These are phyloP conservation scores for Actinemys pallida DNA, from an alignment of 2,113 vertebrate genomes.

Conservation along the genomic window DNA sequence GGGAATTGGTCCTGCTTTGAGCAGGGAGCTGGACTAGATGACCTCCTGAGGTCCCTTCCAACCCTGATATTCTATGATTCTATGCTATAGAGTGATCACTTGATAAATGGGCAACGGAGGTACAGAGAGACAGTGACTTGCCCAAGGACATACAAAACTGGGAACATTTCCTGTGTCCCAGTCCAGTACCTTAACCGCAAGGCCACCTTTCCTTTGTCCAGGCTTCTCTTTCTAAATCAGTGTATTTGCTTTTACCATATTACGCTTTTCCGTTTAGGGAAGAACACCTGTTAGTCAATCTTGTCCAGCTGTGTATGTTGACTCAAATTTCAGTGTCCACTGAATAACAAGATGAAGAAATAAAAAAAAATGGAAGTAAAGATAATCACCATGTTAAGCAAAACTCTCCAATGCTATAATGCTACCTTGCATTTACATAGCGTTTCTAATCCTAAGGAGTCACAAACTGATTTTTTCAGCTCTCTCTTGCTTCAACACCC, in stretches of 20 bases:
- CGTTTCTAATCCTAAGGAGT: neutral
- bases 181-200: neutral
- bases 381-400: neutral
- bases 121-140: neutral
- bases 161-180: neutral
- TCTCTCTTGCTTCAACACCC: neutral
- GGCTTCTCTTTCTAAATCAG: neutral
- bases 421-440: accelerated
- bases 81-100: neutral
- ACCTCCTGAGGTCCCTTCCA: too few relatives aligned
- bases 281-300: neutral
- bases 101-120: neutral
- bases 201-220: neutral
- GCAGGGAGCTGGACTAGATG: too few relatives aligned
- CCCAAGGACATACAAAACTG: neutral
- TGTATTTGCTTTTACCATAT: neutral
- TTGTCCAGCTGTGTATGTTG: neutral
- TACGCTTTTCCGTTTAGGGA: accelerated
- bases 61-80: too few relatives aligned
- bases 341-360: neutral
- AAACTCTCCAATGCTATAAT: neutral
- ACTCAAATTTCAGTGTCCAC: neutral
- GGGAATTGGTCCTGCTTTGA: too few relatives aligned
- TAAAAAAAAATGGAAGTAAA: neutral
- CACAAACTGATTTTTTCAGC: neutral